Conservation (phyloP, 2,113 vertebrate genomes). For the Typhlomys cinereus region DNA sequence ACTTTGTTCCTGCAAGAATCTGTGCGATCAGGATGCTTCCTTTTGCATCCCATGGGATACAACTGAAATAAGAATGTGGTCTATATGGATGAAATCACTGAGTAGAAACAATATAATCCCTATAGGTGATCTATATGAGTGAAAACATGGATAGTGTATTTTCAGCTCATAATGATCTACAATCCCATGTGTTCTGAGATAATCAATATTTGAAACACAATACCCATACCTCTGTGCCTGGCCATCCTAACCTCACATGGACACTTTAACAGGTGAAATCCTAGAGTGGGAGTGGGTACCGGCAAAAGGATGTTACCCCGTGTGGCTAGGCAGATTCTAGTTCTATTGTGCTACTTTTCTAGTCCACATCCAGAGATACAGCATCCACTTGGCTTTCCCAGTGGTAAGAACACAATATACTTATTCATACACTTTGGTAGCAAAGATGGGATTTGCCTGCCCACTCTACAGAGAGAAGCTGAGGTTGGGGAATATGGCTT, state of each 20-base stretch:
- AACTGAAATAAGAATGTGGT: conserved; percentile 10
- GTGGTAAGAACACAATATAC: background rate
- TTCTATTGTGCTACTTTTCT: background rate
- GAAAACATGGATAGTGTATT: background rate
- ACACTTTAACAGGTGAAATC: background rate
- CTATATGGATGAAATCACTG: background rate
- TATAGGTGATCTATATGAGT: background rate
- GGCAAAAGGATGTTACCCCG: background rate
- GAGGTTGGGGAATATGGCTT: too few species aligned
- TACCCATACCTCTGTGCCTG: background rate
- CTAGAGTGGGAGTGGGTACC: background rate
- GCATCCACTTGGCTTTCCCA: background rate
- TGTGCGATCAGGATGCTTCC: background rate
- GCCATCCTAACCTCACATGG: background rate
- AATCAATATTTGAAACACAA: background rate
- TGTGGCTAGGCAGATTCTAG: background rate
- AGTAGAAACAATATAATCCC: background rate
- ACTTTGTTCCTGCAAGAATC: background rate
- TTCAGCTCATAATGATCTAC: background rate
- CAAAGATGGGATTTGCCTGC: background rate
- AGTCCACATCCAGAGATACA: background rate
- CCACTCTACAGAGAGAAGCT: conserved; percentile 3
- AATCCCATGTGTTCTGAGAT: background rate
- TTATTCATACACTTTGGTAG: background rate
- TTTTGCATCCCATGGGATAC: background rate